Conservation (phyloP, 1,140 invertebrate species). For the Zelostemma sp. region DNA sequence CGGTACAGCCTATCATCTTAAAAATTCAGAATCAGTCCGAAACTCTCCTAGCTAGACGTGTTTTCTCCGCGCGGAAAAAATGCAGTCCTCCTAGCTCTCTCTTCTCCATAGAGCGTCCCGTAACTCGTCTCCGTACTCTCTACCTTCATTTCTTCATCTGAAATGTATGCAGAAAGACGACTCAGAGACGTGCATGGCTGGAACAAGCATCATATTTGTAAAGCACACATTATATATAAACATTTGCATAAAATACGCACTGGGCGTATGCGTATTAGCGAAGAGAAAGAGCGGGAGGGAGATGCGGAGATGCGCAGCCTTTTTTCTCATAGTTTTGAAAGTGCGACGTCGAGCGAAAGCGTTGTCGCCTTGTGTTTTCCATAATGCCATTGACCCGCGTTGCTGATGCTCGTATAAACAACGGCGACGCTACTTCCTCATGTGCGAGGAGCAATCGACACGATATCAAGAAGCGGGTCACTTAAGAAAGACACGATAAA, state of each 20-base stretch:
- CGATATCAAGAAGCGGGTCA: constrained; percentile 16
- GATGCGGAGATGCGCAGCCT: constrained; percentile 1
- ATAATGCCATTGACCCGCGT: constrained; percentile 13
- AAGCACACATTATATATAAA: constrained; percentile 10
- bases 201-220: neutral
- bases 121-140: neutral
- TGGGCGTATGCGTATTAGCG: constrained; percentile 4
- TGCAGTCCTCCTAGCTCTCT: constrained; percentile 10
- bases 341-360: constrained; percentile 15
- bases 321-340: constrained; percentile 14
- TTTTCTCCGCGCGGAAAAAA: constrained; percentile 9
- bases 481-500: constrained; percentile 17
- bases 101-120: constrained; percentile 1
- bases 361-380: constrained; percentile 18
- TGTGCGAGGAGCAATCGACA: constrained; percentile 11
- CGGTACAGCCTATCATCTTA: neutral
- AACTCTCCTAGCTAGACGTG: constrained; percentile 6
- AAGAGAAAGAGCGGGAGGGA: neutral
- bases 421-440: constrained; percentile 14
- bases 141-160: constrained; percentile 8
- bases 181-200: neutral
- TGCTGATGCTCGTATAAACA: constrained; percentile 8
- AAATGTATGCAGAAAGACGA: constrained; percentile 1
- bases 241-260: constrained; percentile 8
- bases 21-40: constrained; percentile 8